phyloP scores from a whole-genome alignment of 2,113 vertebrate genomes.

The Mirza zaza region DNA sequence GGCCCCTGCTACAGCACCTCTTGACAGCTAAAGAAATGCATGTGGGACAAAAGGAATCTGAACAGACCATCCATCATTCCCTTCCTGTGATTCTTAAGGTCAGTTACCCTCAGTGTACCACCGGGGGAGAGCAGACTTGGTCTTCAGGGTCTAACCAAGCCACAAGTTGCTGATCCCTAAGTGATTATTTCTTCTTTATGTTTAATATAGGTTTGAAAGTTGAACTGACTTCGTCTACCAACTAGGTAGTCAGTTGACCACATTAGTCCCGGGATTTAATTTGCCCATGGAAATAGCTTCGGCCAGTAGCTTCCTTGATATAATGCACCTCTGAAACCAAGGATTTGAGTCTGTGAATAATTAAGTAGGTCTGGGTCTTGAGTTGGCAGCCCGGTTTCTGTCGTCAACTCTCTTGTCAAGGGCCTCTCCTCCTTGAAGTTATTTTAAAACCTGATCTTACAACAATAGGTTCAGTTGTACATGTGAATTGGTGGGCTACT shows the following conservation, averaged over 20 bases:
- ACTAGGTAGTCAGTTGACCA: neutral
- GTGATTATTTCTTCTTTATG: conserved; percentile 19
- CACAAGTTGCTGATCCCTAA: neutral
- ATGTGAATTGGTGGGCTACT: conserved; percentile 20
- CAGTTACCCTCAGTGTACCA: neutral
- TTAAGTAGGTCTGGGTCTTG: conserved; percentile 1
- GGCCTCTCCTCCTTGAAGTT: conserved; percentile 52
- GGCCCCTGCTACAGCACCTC: neutral
- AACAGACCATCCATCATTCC: conserved; percentile 10
- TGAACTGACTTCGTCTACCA: neutral
- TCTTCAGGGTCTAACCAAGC: neutral
- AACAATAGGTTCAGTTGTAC: conserved; percentile 35
- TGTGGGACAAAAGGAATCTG: neutral
- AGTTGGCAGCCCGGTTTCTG: conserved; percentile 53
- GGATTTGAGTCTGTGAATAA: neutral
- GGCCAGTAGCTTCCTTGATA: neutral
- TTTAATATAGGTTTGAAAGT: conserved; percentile 38
- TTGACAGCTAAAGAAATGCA: conserved; percentile 52
- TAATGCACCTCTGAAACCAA: neutral
- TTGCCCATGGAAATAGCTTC: neutral
- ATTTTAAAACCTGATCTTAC: conserved; percentile 65
- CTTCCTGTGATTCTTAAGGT: neutral
- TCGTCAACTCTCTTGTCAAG: conserved; percentile 48
- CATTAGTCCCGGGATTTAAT: neutral
- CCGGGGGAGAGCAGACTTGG: neutral